A percentile compares a stretch with the other conserved stretches of the same genome.
Evolutionary conservation across 2,888 invertebrate species (phyloP).

Genomic region (Eurytoma adleriae): DNA sequence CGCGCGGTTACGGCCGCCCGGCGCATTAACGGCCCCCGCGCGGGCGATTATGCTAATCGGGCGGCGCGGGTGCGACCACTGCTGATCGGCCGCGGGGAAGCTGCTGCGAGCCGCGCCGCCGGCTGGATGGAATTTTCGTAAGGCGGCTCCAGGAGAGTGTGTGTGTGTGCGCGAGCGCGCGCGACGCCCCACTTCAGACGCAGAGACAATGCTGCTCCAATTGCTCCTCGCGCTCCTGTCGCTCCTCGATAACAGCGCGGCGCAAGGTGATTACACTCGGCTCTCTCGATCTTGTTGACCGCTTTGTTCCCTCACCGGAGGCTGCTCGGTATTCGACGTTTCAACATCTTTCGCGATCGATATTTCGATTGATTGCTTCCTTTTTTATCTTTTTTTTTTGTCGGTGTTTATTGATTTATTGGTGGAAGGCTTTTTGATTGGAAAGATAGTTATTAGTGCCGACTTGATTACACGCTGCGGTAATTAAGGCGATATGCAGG

Average conservation of each 20-base stretch:
- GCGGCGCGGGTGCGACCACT: background rate
- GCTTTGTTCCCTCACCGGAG: too few species aligned
- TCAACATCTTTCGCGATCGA: too few species aligned
- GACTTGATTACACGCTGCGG: too few species aligned
- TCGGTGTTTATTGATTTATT: too few species aligned
- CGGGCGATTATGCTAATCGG: slow-evolving; percentile 13
- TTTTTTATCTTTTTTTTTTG: too few species aligned
- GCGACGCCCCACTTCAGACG: slow-evolving; percentile 8
- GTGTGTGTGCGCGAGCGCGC: background rate
- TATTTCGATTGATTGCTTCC: too few species aligned
- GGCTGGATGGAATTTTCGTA: slow-evolving; percentile 40
- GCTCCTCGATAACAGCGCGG: slow-evolving; percentile 49
- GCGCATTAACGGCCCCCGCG: background rate
- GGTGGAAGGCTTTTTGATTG: too few species aligned
- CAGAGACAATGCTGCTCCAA: slow-evolving; percentile 53
- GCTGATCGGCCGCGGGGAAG: background rate
- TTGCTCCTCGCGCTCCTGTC: slow-evolving; percentile 50
- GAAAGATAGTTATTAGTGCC: too few species aligned
- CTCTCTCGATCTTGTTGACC: too few species aligned
- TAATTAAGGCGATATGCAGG: too few species aligned
- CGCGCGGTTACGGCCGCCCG: background rate
- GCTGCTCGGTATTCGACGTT: too few species aligned
- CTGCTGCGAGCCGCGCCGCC: background rate
- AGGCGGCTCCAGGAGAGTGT: background rate
- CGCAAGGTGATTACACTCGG: slow-evolving; percentile 44